Base-by-base conservation (phyloP, 2,113 vertebrate genomes). In the Mormyrus lacerda region DNA sequence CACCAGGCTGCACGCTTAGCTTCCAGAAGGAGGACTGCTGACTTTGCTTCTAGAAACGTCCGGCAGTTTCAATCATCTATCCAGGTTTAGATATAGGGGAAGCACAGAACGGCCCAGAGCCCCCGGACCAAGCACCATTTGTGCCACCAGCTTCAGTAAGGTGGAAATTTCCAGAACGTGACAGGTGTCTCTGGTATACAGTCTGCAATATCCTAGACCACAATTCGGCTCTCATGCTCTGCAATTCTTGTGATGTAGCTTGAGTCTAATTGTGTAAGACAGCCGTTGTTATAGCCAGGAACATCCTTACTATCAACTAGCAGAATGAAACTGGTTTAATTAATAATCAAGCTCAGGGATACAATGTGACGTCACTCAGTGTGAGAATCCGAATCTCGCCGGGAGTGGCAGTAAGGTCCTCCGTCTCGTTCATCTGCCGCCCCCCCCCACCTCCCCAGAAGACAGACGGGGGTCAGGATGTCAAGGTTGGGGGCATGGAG, bases 201-300 rank as follows among this genome's bases (percentile, higher is more conserved):
- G 24, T 31, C 42, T 58, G 61, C 61, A 61, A 27, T 53, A 48
- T 55, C 58, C 9, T 44, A 47, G 31, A 55, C 39, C 42, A 42
- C 31, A 15, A 8, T 89, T 61, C 2, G 13, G 24, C 39, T 83
- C 24, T 45, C 17, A 84, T 9, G 48, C 15, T 47, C 51, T 27
- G 35, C 85, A 91, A 90, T 87, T 89, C 85, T 58, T 85, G 53
- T 89, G 89, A 90, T 85, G 55, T 58, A 69, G 89, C 31, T 88
- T 65, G 35, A 88, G 82, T 88, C 88, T 91, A 91, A 92, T 91
- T 90, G 89, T n/a, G 13, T 31, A 69, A 89, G 51, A 47, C 69
- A 44, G 61, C 27, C 86, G 15, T 83, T 84, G 90, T 73, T 55
- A 61, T 90, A 27, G 44, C 85, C 82, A 47, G 53, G 90, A 91